Evolutionary conservation across 2,888 invertebrate genomes (phyloP), one percentile per base, ranked within the genome.

Genomic region (Coremacera marginata): DNA sequence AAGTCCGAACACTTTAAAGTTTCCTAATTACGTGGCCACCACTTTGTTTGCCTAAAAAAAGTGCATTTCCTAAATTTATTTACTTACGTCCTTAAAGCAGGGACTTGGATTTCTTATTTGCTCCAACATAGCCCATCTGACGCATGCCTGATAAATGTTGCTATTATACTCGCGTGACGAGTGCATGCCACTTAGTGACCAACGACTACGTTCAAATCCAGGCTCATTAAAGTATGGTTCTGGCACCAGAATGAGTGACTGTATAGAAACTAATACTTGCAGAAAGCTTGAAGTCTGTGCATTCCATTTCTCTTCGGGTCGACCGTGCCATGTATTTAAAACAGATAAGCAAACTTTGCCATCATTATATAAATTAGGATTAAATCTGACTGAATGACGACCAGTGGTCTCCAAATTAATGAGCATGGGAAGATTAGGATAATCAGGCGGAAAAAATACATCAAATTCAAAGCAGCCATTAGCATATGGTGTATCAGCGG

Each of bases 301-400:
- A 90, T 97, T 98, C 98, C 98, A 98, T 89, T 97, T 97, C 90
- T 98, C 98, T 90, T 98, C 98, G 31, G 98, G 98, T 74, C 97
- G 91, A 8, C 98, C 98, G 89, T 98, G 97, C 98, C 98, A 98
- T 3, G 98, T 98, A 90, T 98, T 98, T 81, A 98, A 91, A 81
- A 98, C 96, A 82, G 97, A 97, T 87, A 98, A 93, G 89, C 98
- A 98, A 79, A 95, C 95, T 92, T 98, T 98, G 81, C 98, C 98
- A 90, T 98, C 97, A 91, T 96, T 96, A 90, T 97, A 97, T 75
- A 97, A 92, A 92, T 97, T 97, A 80, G 97, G 97, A 92, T 97
- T 97, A 90, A 97, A 97, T 81, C 97, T 93, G 85, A 97, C 95
- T 37, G 95, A 94, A 88, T 95, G 96, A 82, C 94, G 95, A 83